phyloP scores from a whole-genome alignment of 2,888 invertebrate genomes.

The Sceliomorpha sp. region DNA sequence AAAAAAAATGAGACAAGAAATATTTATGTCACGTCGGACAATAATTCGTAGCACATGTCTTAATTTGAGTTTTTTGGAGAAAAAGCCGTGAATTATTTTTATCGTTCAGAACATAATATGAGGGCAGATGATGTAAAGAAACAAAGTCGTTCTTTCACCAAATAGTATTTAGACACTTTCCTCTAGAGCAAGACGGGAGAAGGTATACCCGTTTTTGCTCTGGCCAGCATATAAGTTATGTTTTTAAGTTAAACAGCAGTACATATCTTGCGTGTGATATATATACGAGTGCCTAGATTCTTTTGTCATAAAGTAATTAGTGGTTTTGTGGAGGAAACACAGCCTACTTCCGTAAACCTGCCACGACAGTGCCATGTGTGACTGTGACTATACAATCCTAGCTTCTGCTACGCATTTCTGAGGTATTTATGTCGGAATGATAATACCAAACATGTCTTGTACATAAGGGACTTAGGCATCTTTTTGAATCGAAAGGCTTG shows the following conservation, averaged over 20 bases:
- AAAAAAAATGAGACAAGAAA: conserved; percentile 32
- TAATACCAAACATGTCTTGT: conserved; percentile 77
- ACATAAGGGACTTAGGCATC: conserved; percentile 63
- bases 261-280: conserved; percentile 63
- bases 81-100: too few relatives aligned
- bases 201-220: conserved; percentile 80
- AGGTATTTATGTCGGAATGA: conserved; percentile 80
- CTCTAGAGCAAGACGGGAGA: conserved; percentile 76
- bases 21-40: conserved; percentile 34
- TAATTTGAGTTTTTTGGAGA: too few relatives aligned
- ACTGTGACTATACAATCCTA: conserved; percentile 80
- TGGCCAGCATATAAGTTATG: conserved; percentile 61
- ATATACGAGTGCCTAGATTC: conserved; percentile 72
- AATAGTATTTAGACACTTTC: conserved; percentile 10
- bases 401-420: conserved; percentile 79
- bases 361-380: conserved; percentile 79
- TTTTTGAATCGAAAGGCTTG: conserved; percentile 14
- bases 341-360: conserved; percentile 79
- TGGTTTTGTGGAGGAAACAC: conserved; percentile 79
- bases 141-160: conserved; percentile 47
- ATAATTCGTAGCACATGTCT: neutral
- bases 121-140: conserved; percentile 14
- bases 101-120: too few relatives aligned
- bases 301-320: conserved; percentile 75
- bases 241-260: conserved; percentile 68